phyloP scores from a whole-genome alignment of 2,113 vertebrate genomes.

The Grus americana region DNA sequence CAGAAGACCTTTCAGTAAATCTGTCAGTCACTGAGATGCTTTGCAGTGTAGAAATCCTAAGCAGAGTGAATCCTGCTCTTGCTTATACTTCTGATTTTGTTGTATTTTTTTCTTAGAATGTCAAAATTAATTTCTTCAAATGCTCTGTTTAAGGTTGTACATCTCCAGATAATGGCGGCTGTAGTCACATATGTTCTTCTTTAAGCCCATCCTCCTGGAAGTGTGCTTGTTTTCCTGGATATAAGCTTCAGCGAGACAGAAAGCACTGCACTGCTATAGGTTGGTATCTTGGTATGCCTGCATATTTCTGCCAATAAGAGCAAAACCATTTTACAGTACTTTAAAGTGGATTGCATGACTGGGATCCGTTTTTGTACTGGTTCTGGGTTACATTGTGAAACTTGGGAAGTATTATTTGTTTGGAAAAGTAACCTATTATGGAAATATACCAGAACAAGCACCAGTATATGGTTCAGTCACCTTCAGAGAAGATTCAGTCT shows the following conservation, averaged over 20 bases:
- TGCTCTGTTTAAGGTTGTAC: conserved; percentile 82
- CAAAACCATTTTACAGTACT: not conserved
- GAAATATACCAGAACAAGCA: not conserved
- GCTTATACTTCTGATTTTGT: not conserved
- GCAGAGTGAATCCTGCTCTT: not conserved
- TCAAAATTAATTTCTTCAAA: not conserved
- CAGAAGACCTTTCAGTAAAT: not conserved
- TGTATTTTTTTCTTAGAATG: not conserved
- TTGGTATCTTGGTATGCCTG: conserved; percentile 56
- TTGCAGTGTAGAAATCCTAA: not conserved
- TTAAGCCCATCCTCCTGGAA: conserved; percentile 79
- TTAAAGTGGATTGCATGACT: not conserved
- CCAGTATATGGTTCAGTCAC: not conserved
- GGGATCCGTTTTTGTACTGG: not conserved
- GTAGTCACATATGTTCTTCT: conserved; percentile 86
- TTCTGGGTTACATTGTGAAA: not conserved
- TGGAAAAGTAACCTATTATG: not conserved
- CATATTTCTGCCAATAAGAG: not conserved
- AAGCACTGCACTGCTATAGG: conserved; percentile 83
- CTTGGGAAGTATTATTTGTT: not conserved
- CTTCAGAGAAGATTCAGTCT: not conserved
- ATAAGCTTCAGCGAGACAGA: conserved; percentile 82
- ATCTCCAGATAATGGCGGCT: conserved; percentile 87
- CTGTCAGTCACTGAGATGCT: not conserved
- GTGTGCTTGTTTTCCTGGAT: conserved; percentile 87